These are phyloP conservation scores for Eurypyga helias DNA, from an alignment of 2,113 vertebrate species.

Conservation along the genomic window DNA sequence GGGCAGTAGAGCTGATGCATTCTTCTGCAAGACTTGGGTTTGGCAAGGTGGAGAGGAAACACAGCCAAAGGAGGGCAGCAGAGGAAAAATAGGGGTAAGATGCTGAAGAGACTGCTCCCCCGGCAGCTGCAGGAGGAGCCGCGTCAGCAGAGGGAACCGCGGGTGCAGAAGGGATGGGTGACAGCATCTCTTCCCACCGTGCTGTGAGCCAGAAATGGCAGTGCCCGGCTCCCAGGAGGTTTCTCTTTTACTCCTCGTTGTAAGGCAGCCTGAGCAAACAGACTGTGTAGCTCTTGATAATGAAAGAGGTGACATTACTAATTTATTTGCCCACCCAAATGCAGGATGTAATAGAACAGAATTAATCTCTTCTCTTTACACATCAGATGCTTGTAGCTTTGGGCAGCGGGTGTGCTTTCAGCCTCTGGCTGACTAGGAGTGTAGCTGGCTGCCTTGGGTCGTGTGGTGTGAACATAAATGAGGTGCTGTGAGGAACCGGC, in stretches of 20 bases:
- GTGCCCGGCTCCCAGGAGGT: not conserved
- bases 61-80: not conserved
- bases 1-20: not conserved
- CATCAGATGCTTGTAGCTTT: not conserved
- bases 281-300: slow-evolving; percentile 22
- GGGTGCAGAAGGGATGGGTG: not conserved
- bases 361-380: slow-evolving; percentile 26
- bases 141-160: not conserved
- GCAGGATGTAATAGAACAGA: slow-evolving; percentile 6
- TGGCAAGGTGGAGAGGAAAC: not conserved
- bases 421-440: not conserved
- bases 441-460: not conserved
- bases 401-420: not conserved
- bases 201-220: not conserved
- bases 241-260: not conserved
- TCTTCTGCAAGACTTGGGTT: not conserved
- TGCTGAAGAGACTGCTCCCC: not conserved
- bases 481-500: not conserved
- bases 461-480: not conserved
- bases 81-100: not conserved
- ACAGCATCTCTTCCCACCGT: fast-evolving
- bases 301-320: slow-evolving; percentile 20
- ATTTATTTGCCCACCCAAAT: slow-evolving; percentile 27
- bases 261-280: slow-evolving; percentile 27
- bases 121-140: not conserved